phyloP scores from a whole-genome alignment of 2,888 invertebrate genomes.

The Lucinisca nassula region DNA sequence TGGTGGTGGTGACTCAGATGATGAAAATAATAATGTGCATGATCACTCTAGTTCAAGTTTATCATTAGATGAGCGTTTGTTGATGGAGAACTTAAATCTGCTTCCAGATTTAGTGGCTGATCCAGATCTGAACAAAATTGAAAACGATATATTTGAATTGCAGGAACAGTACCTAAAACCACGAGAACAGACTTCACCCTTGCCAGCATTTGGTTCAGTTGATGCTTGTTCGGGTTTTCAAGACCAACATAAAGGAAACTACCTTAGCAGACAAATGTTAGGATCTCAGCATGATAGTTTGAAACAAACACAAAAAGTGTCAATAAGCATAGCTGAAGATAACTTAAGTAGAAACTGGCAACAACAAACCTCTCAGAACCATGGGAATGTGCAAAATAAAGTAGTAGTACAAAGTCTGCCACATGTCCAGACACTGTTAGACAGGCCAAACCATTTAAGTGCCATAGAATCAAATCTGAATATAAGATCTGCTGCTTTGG shows the following conservation, averaged over 20 bases:
- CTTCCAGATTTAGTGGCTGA: constrained; percentile 20
- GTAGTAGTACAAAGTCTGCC: background rate
- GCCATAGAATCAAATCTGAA: background rate
- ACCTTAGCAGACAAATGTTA: background rate
- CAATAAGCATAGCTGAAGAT: background rate
- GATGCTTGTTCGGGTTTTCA: background rate
- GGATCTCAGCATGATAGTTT: background rate
- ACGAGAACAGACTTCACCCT: background rate
- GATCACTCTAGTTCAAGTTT: background rate
- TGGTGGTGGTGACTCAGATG: background rate
- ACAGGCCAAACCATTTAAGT: background rate
- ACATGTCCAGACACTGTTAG: background rate
- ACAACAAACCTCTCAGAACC: background rate
- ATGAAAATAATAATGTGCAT: background rate
- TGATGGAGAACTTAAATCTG: background rate
- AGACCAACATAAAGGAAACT: background rate
- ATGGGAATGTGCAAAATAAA: background rate
- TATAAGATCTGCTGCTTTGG: background rate
- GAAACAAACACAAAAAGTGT: background rate
- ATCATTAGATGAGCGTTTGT: background rate
- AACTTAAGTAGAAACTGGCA: background rate
- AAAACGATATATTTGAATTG: constrained; percentile 68
- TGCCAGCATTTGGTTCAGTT: background rate
- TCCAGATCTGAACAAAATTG: constrained; percentile 46
- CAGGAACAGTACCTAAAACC: constrained; percentile 47